Percentiles rank a stretch among this genome's conserved stretches.
These are phyloP conservation scores for Megaptera novaeangliae DNA, from an alignment of 2,113 vertebrate species.

Conservation along the genomic window DNA sequence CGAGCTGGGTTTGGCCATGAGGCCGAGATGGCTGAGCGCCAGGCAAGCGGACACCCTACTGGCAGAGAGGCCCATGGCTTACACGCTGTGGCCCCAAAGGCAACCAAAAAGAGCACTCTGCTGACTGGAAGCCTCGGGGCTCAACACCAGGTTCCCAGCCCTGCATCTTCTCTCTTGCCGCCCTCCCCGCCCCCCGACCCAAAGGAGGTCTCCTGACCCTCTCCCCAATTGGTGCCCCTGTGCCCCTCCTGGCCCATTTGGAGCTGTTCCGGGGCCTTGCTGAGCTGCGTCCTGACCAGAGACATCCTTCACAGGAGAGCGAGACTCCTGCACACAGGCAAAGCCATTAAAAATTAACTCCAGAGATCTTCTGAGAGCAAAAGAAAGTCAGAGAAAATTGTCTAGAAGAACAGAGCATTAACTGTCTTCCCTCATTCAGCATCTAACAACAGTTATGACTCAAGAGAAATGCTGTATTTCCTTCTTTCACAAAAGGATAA, in stretches of 20 bases:
- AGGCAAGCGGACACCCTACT: not conserved
- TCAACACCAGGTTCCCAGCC: not conserved
- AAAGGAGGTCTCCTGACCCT: not conserved
- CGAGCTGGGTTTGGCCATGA: not conserved
- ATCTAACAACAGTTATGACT: constrained; percentile 38
- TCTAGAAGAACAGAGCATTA: not conserved
- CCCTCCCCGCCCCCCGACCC: accelerated
- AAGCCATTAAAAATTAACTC: constrained; percentile 30
- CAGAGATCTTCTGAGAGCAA: not conserved
- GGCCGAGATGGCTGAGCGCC: not conserved
- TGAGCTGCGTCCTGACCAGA: not conserved
- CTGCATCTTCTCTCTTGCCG: not conserved
- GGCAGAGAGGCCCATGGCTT: not conserved
- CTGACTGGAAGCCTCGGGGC: not conserved
- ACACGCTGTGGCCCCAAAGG: not conserved
- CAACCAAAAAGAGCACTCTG: not conserved
- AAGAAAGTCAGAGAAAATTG: not conserved
- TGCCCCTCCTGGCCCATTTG: not conserved
- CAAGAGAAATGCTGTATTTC: constrained; percentile 12
- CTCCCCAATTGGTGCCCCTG: not conserved
- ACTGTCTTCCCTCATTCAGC: not conserved
- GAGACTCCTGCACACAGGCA: not conserved
- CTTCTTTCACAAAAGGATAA: constrained; percentile 39
- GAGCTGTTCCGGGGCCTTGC: not conserved
- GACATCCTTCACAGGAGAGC: not conserved